A percentile compares a stretch with the other conserved stretches of the same genome.
Evolutionary conservation across 2,797 vertebrate genomes (phyloP).

Genomic region (Gila robusta): DNA sequence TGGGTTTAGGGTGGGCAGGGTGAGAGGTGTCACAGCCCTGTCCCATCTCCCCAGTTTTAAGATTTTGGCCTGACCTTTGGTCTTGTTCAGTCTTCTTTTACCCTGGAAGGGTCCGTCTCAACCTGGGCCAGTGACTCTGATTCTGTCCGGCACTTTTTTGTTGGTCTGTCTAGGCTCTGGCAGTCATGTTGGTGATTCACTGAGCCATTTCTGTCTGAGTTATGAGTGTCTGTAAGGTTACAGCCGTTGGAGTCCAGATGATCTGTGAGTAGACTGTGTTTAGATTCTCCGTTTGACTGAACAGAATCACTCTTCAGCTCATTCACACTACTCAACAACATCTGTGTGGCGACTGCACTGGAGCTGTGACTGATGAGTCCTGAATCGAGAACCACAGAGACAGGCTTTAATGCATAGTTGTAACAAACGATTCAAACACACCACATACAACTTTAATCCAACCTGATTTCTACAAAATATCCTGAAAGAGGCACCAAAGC

Average conservation of each 20-base stretch:
- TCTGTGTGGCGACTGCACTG: conserved; percentile 36
- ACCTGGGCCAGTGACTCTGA: conserved; percentile 35
- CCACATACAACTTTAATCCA: background rate
- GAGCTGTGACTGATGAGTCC: conserved; percentile 46
- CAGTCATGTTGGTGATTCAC: conserved; percentile 39
- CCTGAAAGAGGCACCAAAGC: background rate
- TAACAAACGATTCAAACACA: background rate
- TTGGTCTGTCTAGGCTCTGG: conserved; percentile 39
- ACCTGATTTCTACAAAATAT: background rate
- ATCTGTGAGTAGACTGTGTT: conserved; percentile 4
- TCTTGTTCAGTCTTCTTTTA: conserved; percentile 46
- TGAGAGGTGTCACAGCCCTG: background rate
- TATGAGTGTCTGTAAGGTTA: conserved; percentile 4
- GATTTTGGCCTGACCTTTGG: conserved; percentile 50
- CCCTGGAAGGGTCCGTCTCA: conserved; percentile 39
- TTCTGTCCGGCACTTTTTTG: conserved; percentile 61
- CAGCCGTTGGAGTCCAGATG: conserved; percentile 56
- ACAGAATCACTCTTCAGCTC: conserved; percentile 28
- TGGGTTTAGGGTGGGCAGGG: conserved; percentile 17
- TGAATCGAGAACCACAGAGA: conserved; percentile 20
- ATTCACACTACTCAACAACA: background rate
- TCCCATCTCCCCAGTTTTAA: background rate
- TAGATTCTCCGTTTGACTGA: conserved; percentile 16
- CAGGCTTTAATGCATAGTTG: background rate
- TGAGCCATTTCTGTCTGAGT: conserved; percentile 41